phyloP scores from a whole-genome alignment of 2,888 invertebrate genomes.

The Ennomos erosarius region DNA sequence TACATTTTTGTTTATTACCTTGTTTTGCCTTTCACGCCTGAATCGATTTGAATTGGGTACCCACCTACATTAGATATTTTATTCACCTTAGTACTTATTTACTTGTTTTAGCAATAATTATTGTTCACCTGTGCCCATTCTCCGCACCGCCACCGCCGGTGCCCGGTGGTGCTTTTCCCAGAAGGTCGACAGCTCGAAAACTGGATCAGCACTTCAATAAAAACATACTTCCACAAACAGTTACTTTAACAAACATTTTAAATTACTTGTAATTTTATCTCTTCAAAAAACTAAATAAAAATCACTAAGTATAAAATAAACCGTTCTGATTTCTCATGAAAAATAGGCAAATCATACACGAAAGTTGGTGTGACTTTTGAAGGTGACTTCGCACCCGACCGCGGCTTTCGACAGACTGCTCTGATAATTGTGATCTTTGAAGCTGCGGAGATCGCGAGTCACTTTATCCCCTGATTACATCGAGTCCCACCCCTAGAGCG shows the following conservation, averaged over 20 bases:
- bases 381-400: constrained; percentile 76
- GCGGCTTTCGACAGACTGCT: constrained; percentile 84
- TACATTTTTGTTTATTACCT: too few relatives aligned
- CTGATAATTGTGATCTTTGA: constrained; percentile 85
- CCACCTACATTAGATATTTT: too few relatives aligned
- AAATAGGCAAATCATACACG: constrained; percentile 44
- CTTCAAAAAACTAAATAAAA: background rate
- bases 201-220: constrained; percentile 41
- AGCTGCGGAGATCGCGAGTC: constrained; percentile 84
- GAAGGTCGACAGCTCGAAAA: constrained; percentile 81
- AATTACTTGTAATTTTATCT: background rate
- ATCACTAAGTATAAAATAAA: background rate
- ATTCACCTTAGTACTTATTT: too few relatives aligned
- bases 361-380: constrained; percentile 65
- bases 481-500: constrained; percentile 80
- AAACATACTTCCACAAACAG: constrained; percentile 30
- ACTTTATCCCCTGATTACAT: constrained; percentile 85
- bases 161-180: constrained; percentile 87
- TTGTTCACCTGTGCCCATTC: constrained; percentile 90
- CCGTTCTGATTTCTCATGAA: constrained; percentile 20
- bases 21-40: too few relatives aligned
- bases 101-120: background rate
- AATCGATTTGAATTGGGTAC: too few relatives aligned
- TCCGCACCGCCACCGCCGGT: constrained; percentile 86
- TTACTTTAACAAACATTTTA: constrained; percentile 21